These are phyloP conservation scores for Gymnocheta viridis DNA, from an alignment of 2,888 invertebrate species.

Conservation along the genomic window DNA sequence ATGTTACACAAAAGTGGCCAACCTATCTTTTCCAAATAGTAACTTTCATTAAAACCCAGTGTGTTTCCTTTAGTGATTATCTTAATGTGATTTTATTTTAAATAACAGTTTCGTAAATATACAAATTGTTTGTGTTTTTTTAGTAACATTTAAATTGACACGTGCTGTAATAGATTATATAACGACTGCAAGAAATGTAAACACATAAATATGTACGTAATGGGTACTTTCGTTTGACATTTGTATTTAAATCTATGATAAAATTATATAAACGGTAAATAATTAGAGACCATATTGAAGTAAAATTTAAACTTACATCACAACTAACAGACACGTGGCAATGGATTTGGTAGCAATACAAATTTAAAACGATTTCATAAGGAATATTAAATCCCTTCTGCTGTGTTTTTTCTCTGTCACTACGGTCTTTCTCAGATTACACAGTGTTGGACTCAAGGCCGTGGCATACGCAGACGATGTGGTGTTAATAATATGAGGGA, in stretches of 20 bases:
- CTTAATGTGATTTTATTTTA: neutral
- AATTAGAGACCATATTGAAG: neutral
- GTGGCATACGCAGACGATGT: too few species aligned
- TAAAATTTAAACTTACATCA: neutral
- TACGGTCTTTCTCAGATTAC: too few species aligned
- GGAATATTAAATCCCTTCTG: neutral
- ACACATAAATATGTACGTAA: neutral
- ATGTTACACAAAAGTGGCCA: neutral
- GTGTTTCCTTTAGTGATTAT: neutral
- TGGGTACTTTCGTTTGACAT: neutral
- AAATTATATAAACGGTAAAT: neutral
- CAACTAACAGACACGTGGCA: neutral
- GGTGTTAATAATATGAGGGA: too few species aligned
- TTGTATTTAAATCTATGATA: neutral
- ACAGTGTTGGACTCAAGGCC: too few species aligned
- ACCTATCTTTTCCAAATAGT: neutral
- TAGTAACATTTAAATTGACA: neutral
- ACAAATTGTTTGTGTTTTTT: neutral
- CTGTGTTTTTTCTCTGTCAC: too few species aligned
- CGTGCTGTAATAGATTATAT: neutral
- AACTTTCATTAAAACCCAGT: neutral
- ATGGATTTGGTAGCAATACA: neutral
- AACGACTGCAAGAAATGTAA: neutral
- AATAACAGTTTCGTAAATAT: neutral
- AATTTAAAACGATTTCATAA: neutral